These are phyloP conservation scores for Drosophila repletoides DNA, from an alignment of 1,140 invertebrate species.

Conservation along the genomic window DNA sequence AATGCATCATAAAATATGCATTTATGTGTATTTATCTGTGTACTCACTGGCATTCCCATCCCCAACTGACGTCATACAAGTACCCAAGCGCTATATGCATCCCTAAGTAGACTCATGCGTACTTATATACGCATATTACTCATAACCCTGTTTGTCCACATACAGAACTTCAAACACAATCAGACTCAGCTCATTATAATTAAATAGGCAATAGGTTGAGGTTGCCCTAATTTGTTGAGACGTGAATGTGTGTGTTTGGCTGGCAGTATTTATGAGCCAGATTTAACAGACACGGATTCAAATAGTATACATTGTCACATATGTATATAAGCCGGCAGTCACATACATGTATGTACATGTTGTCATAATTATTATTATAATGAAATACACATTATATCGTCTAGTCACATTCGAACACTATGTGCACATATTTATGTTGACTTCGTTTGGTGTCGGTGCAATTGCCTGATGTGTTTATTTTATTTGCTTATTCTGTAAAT, in stretches of 20 bases:
- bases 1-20: too few species aligned
- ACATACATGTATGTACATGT: background rate
- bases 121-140: background rate
- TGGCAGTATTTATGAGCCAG: constrained; percentile 48
- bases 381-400: constrained; percentile 68
- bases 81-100: constrained; percentile 29
- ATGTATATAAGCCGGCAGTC: constrained; percentile 3
- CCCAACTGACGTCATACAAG: constrained; percentile 31
- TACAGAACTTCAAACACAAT: constrained; percentile 32
- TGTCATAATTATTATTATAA: constrained; percentile 64
- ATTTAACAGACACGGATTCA: constrained; percentile 40
- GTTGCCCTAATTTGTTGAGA: constrained; percentile 62
- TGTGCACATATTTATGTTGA: constrained; percentile 13
- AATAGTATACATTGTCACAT: constrained; percentile 10
- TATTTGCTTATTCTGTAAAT: constrained; percentile 29
- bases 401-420: constrained; percentile 60
- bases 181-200: constrained; percentile 74
- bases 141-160: background rate
- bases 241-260: constrained; percentile 5
- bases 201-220: constrained; percentile 70
- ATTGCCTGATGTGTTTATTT: constrained; percentile 58
- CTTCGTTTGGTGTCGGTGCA: constrained; percentile 1
- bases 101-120: background rate
- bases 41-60: constrained; percentile 1
- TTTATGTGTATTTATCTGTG: background rate